Percentiles rank a stretch among this genome's conserved stretches.
phyloP scores from a whole-genome alignment of 2,888 invertebrate species.

The Drosophila atripex region DNA sequence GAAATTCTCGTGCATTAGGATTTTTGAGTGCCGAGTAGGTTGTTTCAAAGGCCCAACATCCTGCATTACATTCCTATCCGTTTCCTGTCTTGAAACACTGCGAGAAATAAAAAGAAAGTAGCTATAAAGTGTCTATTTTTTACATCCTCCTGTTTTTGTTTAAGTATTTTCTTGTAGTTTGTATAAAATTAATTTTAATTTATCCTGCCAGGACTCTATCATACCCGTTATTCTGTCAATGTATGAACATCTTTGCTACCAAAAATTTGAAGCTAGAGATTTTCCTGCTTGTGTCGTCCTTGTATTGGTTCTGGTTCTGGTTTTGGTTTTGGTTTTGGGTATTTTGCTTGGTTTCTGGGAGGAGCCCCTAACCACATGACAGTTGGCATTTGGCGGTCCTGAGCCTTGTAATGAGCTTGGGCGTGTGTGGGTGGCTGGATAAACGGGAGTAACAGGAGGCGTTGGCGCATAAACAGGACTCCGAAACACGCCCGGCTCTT shows the following conservation, averaged over 20 bases:
- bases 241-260: conserved; percentile 65
- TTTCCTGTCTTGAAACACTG: conserved; percentile 7
- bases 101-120: background rate
- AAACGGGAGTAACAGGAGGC: conserved; percentile 36
- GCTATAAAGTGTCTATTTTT: background rate
- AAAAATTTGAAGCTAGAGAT: conserved; percentile 45
- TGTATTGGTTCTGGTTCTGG: conserved; percentile 46
- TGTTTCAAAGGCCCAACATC: conserved; percentile 2
- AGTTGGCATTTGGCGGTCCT: conserved; percentile 60
- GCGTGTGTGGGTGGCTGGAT: conserved; percentile 16
- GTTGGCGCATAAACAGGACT: conserved; percentile 42
- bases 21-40: conserved; percentile 42
- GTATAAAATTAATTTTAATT: conserved; percentile 51
- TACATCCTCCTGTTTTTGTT: background rate
- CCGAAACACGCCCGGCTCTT: conserved; percentile 39
- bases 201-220: conserved; percentile 41
- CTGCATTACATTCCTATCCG: conserved; percentile 17
- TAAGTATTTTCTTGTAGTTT: background rate
- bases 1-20: conserved; percentile 47
- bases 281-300: conserved; percentile 8
- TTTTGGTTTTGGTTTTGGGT: conserved; percentile 30
- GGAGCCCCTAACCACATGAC: conserved; percentile 39
- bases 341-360: background rate
- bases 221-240: conserved; percentile 52
- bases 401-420: conserved; percentile 58